Evolutionary conservation across 2,113 vertebrate genomes (phyloP).

Genomic region (Malaclemys terrapin): DNA sequence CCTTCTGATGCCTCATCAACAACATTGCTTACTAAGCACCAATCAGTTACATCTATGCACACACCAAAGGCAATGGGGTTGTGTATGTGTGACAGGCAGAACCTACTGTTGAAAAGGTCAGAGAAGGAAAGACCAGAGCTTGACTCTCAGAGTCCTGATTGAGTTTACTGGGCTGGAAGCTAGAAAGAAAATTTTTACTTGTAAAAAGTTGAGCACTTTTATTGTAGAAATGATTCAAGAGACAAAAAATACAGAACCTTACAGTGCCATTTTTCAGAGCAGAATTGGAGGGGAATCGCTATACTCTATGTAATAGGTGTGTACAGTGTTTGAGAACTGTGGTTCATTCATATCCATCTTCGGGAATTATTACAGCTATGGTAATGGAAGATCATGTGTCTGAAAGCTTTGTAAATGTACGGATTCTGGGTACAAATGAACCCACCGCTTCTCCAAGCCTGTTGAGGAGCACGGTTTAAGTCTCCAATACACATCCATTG

Average conservation of each 20-base stretch:
- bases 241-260: background rate
- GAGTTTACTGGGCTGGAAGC: background rate
- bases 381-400: constrained; percentile 79
- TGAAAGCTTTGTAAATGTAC: constrained; percentile 87
- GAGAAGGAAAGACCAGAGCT: fast-evolving
- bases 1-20: fast-evolving
- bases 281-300: background rate
- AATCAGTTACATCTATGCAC: fast-evolving
- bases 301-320: fast-evolving
- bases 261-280: background rate
- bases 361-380: constrained; percentile 76
- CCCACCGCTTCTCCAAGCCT: constrained; percentile 89
- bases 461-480: constrained; percentile 85
- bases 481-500: constrained; percentile 91
- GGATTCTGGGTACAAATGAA: constrained; percentile 87
- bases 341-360: background rate
- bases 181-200: background rate
- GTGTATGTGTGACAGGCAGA: background rate
- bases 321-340: background rate
- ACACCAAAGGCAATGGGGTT: fast-evolving
- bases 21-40: background rate
- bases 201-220: background rate
- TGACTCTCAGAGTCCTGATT: background rate
- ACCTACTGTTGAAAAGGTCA: fast-evolving
- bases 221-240: background rate